These are phyloP conservation scores for Diarsia rubi DNA, from an alignment of 2,888 invertebrate species.

Conservation along the genomic window DNA sequence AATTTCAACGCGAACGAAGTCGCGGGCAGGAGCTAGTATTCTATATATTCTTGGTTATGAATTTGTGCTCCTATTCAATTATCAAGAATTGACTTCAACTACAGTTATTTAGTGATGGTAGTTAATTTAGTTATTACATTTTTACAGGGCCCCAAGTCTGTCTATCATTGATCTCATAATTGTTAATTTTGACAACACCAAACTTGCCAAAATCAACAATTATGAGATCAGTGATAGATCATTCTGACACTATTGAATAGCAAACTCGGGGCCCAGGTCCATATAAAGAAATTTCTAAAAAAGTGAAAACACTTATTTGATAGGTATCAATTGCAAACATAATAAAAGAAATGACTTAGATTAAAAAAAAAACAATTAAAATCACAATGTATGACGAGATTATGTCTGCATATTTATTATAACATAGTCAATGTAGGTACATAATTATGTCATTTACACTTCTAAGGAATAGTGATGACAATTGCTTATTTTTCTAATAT, in stretches of 20 bases:
- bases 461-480: background rate
- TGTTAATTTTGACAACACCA: too few species aligned
- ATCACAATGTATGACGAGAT: background rate
- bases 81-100: background rate
- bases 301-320: background rate
- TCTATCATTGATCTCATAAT: too few species aligned
- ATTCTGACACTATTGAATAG: too few species aligned
- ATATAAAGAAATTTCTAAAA: too few species aligned
- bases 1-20: too few species aligned
- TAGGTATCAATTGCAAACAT: background rate
- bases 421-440: background rate
- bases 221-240: too few species aligned
- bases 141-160: too few species aligned
- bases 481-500: background rate
- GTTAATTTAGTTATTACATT: background rate
- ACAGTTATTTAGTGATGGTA: background rate
- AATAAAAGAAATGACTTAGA: background rate
- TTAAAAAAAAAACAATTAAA: background rate
- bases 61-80: background rate
- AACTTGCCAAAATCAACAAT: too few species aligned
- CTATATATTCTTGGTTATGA: background rate
- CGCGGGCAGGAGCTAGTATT: background rate
- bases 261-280: too few species aligned
- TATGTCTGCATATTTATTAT: background rate
- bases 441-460: background rate